phyloP scores from a whole-genome alignment of 2,113 vertebrate species.

The Cheirogaleus medius region DNA sequence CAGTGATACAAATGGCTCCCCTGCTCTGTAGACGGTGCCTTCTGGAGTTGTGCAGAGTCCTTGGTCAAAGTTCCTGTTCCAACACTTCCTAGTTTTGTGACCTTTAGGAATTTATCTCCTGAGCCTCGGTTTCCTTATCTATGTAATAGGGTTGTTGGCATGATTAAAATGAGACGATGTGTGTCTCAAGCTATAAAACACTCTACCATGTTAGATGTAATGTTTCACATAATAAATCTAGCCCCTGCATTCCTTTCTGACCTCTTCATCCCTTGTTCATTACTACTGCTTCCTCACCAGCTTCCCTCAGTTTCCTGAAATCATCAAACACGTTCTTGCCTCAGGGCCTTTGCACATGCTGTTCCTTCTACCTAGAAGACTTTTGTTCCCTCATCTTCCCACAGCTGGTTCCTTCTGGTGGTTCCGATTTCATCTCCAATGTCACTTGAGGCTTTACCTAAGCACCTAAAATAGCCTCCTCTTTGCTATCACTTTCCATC shows the following conservation, averaged over 20 bases:
- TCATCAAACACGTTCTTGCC: neutral
- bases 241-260: neutral
- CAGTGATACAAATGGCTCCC: neutral
- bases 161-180: neutral
- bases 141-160: neutral
- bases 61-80: neutral
- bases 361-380: neutral
- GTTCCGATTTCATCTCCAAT: neutral
- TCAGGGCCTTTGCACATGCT: neutral
- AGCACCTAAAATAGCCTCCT: neutral
- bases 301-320: neutral
- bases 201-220: neutral
- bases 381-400: neutral
- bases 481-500: neutral
- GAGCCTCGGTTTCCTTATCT: neutral
- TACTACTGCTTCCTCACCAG: neutral
- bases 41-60: neutral
- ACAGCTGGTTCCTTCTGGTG: neutral
- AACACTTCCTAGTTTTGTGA: neutral
- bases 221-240: neutral
- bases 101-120: neutral
- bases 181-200: neutral
- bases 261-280: neutral
- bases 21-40: too few relatives aligned
- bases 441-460: neutral